Evolutionary conservation across 2,888 invertebrate species (phyloP).

Genomic region (Cheilosia grossa): DNA sequence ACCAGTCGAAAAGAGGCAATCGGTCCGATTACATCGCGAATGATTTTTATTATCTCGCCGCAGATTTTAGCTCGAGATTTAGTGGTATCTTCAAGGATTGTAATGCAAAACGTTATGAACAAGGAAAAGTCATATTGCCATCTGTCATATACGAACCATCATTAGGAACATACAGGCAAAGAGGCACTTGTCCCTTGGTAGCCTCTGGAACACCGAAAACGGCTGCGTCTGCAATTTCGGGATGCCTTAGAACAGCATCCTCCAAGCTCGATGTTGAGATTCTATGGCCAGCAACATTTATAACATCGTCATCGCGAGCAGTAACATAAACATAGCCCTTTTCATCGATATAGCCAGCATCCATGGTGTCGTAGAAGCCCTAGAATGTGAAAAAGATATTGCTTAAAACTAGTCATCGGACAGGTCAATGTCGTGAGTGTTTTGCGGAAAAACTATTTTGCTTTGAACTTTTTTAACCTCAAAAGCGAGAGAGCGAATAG

Average conservation of each 20-base stretch:
- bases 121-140: background rate
- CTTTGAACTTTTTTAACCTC: too few relatives aligned
- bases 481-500: too few relatives aligned
- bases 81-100: slow-evolving; percentile 45
- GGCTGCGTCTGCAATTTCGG: slow-evolving; percentile 92
- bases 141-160: slow-evolving; percentile 77
- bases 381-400: slow-evolving; percentile 53
- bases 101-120: background rate
- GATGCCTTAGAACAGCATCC: slow-evolving; percentile 94
- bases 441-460: too few relatives aligned
- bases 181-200: slow-evolving; percentile 95
- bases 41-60: slow-evolving; percentile 81
- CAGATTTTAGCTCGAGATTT: slow-evolving; percentile 79
- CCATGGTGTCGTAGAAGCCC: slow-evolving; percentile 93
- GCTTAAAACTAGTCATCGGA: background rate
- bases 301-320: slow-evolving; percentile 95
- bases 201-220: slow-evolving; percentile 95
- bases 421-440: too few relatives aligned
- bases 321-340: slow-evolving; percentile 94
- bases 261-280: slow-evolving; percentile 95
- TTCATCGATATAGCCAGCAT: slow-evolving; percentile 93
- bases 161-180: slow-evolving; percentile 93
- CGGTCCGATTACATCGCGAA: slow-evolving; percentile 85
- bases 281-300: slow-evolving; percentile 97
- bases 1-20: slow-evolving; percentile 94